Conservation (phyloP, 2,888 invertebrate species). For the Cryptocephalus moraei region DNA sequence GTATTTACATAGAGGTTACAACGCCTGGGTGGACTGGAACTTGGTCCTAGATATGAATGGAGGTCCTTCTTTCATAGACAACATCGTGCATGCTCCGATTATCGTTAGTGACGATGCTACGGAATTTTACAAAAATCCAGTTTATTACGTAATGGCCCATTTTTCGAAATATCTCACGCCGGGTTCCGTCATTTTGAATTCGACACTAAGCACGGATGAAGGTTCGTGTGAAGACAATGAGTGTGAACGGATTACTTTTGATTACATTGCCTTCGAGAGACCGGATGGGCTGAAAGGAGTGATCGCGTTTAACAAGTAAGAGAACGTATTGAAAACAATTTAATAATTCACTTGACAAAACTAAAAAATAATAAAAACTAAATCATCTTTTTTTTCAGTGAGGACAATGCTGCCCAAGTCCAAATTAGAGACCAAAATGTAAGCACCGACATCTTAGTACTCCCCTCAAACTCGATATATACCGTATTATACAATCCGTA, state of each 20-base stretch:
- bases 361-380: too few relatives aligned
- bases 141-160: conserved; percentile 75
- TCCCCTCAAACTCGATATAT: too few relatives aligned
- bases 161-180: conserved; percentile 52
- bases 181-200: conserved; percentile 41
- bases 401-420: too few relatives aligned
- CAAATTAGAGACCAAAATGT: too few relatives aligned
- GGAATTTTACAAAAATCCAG: conserved; percentile 79
- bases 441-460: too few relatives aligned
- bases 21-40: conserved; percentile 87
- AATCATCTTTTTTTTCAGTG: too few relatives aligned
- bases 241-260: conserved; percentile 12
- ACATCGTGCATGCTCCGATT: conserved; percentile 70
- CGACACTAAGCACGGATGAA: not conserved
- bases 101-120: conserved; percentile 46
- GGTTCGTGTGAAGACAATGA: too few relatives aligned
- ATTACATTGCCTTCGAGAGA: conserved; percentile 18
- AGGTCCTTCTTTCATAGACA: conserved; percentile 68
- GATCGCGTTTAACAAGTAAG: too few relatives aligned
- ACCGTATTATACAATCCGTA: too few relatives aligned
- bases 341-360: too few relatives aligned
- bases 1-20: conserved; percentile 63
- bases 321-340: too few relatives aligned
- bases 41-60: conserved; percentile 58
- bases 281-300: too few relatives aligned